phyloP scores from a whole-genome alignment of 2,113 vertebrate species.

The Cinclus cinclus region DNA sequence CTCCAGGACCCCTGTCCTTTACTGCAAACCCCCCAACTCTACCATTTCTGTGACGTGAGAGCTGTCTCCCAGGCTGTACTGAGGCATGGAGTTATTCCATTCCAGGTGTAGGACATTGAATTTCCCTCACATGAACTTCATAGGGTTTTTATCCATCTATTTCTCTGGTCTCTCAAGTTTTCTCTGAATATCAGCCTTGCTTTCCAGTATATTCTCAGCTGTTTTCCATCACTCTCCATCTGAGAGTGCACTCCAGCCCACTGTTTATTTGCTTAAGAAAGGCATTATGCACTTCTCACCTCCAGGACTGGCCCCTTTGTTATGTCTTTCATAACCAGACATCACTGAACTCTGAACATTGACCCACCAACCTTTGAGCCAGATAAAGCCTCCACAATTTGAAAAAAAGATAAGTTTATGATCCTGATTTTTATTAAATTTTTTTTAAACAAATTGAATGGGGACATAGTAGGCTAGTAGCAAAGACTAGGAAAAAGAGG shows the following conservation, averaged over 20 bases:
- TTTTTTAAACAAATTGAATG: background rate
- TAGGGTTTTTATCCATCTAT: background rate
- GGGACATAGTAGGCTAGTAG: background rate
- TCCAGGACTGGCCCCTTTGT: accelerated
- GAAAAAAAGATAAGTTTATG: background rate
- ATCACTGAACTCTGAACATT: background rate
- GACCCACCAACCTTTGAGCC: background rate
- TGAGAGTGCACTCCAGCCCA: background rate
- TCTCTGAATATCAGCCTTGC: background rate
- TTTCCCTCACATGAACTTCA: background rate
- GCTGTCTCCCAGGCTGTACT: background rate
- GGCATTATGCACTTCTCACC: background rate
- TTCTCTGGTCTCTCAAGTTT: background rate
- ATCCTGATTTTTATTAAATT: background rate
- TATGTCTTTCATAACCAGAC: background rate
- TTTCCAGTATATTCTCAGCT: background rate
- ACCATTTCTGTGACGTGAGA: background rate
- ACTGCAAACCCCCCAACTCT: accelerated
- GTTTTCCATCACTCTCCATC: background rate
- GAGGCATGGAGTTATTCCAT: background rate
- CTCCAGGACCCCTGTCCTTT: background rate
- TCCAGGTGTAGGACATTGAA: background rate
- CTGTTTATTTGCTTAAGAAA: background rate
- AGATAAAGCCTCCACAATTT: background rate
- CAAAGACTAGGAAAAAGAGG: background rate